These are phyloP conservation scores for Elaphurus davidianus DNA, from an alignment of 2,113 vertebrate species.

Conservation along the genomic window DNA sequence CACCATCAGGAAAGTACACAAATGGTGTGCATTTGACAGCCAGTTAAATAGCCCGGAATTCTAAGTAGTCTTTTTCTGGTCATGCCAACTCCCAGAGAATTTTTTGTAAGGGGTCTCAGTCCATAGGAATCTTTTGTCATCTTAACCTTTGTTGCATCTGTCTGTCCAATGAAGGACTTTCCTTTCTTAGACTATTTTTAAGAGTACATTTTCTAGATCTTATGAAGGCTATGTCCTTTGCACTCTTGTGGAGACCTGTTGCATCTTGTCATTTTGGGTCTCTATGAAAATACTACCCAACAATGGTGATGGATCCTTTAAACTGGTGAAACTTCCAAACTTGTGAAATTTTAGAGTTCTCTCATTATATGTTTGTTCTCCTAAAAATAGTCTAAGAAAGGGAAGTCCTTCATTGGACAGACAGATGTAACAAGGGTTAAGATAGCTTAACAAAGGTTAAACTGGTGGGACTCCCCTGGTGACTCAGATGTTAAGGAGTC, in stretches of 20 bases:
- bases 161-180: neutral
- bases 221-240: neutral
- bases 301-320: neutral
- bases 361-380: neutral
- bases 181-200: neutral
- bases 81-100: neutral
- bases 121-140: neutral
- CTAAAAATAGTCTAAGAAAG: neutral
- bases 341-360: neutral
- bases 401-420: neutral
- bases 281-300: neutral
- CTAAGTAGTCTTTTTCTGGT: neutral
- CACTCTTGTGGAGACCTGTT: neutral
- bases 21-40: neutral
- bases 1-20: neutral
- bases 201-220: neutral
- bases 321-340: neutral
- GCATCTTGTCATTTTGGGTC: neutral
- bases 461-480: too few species aligned
- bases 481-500: too few species aligned
- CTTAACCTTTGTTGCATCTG: neutral
- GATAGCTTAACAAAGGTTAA: neutral
- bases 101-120: neutral
- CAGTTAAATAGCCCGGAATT: neutral
- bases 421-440: neutral